phyloP scores from a whole-genome alignment of 2,888 invertebrate genomes.

The Allygus modestus region DNA sequence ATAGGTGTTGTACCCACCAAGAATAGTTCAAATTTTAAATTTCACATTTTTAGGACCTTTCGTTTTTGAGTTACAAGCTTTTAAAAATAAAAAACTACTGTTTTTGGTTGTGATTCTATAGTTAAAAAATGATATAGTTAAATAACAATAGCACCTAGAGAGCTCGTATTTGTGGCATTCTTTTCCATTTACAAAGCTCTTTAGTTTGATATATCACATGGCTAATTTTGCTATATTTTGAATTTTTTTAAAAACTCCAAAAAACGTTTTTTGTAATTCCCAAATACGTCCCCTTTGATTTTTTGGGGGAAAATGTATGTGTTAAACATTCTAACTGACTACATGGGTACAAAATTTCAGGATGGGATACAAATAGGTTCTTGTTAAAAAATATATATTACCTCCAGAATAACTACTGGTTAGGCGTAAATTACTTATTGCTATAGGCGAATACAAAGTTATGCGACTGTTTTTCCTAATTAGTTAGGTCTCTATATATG shows the following conservation, averaged over 20 bases:
- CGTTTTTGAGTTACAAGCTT: neutral
- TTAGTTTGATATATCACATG: conserved; percentile 23
- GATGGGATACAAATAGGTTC: conserved; percentile 32
- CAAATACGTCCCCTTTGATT: conserved; percentile 24
- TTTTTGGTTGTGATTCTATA: neutral
- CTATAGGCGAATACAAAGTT: no score
- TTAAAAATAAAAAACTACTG: neutral
- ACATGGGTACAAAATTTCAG: conserved; percentile 36
- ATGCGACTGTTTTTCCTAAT: no score
- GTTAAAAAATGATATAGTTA: neutral
- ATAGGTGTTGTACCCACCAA: neutral
- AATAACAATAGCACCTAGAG: neutral
- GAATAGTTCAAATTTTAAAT: neutral
- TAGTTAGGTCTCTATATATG: no score
- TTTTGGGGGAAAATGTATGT: conserved; percentile 8
- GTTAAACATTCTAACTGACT: neutral
- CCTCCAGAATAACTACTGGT: neutral
- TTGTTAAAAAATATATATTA: conserved; percentile 28
- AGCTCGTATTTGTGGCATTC: neutral
- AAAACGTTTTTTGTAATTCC: conserved; percentile 18
- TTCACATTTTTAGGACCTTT: neutral
- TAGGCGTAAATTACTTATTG: neutral
- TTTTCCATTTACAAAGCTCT: no score
- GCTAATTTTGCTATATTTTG: neutral
- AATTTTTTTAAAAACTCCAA: neutral